Evolutionary conservation across 2,797 vertebrate species (phyloP).

Genomic region (Dendrocincla tyrannina): DNA sequence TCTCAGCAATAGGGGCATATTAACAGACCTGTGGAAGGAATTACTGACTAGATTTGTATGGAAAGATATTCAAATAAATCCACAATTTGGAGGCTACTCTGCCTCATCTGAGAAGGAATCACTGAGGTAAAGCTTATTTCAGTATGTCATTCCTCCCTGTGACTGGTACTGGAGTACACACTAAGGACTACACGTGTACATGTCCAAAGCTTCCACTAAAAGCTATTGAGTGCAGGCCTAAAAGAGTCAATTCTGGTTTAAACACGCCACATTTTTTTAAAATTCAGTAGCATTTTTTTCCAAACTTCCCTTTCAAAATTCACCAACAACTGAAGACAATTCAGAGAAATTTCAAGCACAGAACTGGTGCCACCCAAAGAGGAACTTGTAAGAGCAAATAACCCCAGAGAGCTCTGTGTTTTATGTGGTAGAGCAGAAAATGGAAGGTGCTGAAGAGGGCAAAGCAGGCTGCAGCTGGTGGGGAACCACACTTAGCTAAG

Average conservation of each 20-base stretch:
- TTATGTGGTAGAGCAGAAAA: background rate
- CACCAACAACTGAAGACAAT: background rate
- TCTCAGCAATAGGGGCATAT: background rate
- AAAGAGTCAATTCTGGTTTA: background rate
- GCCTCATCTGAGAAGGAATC: background rate
- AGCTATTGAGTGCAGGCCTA: background rate
- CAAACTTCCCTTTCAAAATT: background rate
- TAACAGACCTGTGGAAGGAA: background rate
- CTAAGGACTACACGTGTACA: rapidly evolving
- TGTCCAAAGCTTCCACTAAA: background rate
- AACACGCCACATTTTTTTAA: background rate
- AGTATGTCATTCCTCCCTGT: rapidly evolving
- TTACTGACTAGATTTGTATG: background rate
- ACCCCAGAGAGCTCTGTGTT: background rate
- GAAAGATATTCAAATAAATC: background rate
- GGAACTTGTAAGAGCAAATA: background rate
- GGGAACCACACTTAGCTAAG: background rate
- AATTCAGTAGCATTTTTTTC: background rate
- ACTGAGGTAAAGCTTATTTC: background rate
- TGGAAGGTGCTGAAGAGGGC: background rate
- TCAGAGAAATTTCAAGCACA: background rate
- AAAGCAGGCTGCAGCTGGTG: background rate
- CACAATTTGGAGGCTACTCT: background rate
- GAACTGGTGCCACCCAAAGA: background rate
- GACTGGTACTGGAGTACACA: background rate